Evolutionary conservation across 2,113 vertebrate species (phyloP).

Genomic region (Heliornis fulica): DNA sequence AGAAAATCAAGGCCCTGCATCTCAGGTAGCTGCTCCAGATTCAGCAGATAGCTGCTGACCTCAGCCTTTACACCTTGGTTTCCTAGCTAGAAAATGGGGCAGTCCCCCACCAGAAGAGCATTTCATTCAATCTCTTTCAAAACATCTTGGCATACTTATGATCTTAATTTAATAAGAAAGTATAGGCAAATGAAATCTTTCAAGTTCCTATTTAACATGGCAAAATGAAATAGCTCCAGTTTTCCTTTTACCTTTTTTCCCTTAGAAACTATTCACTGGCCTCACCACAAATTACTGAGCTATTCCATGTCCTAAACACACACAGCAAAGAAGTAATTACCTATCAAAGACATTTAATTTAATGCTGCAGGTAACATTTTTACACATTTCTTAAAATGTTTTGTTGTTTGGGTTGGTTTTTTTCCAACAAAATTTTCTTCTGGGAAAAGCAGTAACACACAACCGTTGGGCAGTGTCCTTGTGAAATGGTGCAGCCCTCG

Average conservation of each 20-base stretch:
- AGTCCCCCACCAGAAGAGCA: background rate
- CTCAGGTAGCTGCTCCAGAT: background rate
- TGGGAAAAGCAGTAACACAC: background rate
- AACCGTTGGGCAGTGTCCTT: background rate
- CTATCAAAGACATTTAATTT: background rate
- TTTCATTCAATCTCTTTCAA: background rate
- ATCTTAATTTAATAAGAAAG: background rate
- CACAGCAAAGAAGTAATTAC: background rate
- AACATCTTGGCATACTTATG: background rate
- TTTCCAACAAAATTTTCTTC: background rate
- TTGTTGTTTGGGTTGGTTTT: no score
- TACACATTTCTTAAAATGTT: background rate
- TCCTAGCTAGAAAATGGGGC: background rate
- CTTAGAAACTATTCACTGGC: background rate
- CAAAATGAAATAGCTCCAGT: background rate
- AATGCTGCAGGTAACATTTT: background rate
- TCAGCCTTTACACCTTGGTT: background rate
- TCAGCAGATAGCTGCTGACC: background rate
- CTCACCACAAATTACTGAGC: background rate
- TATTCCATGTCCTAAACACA: accelerated
- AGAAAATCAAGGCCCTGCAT: background rate
- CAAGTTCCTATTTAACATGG: background rate
- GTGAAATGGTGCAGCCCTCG: background rate
- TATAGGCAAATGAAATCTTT: background rate
- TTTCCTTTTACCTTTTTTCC: background rate